Conservation (phyloP, 2,113 vertebrate species). For the Anseranas semipalmata region DNA sequence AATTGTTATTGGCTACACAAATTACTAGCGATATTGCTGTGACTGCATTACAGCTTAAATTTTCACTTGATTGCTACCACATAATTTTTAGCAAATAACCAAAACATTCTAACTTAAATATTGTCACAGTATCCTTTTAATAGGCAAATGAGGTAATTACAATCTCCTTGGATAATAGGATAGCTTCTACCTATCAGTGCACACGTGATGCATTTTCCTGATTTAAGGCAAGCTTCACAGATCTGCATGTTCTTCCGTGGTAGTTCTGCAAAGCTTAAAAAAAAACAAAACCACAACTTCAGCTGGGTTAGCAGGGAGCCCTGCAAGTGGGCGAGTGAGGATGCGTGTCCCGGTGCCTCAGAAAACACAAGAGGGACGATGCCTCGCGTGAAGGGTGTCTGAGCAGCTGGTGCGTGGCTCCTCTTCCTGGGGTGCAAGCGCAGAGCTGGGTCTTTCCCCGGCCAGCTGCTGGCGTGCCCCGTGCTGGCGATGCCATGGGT, state of each 20-base stretch:
- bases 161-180: slow-evolving; percentile 52
- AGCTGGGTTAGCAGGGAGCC: neutral
- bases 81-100: slow-evolving; percentile 68
- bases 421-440: no score
- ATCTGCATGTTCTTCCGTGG: neutral
- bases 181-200: slow-evolving; percentile 25
- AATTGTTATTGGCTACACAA: slow-evolving; percentile 24
- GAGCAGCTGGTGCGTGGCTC: no score
- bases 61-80: slow-evolving; percentile 61
- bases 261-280: neutral
- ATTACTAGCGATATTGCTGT: slow-evolving; percentile 5
- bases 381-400: neutral
- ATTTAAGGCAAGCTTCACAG: neutral
- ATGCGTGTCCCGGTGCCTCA: neutral
- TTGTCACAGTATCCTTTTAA: slow-evolving; percentile 56
- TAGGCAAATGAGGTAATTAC: slow-evolving; percentile 63
- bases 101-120: slow-evolving; percentile 55
- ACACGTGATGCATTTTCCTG: neutral
- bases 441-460: neutral
- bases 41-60: slow-evolving; percentile 33
- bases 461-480: neutral
- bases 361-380: neutral
- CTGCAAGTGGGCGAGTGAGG: neutral
- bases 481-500: neutral
- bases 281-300: neutral